Evolutionary conservation across 2,113 vertebrate genomes (phyloP), one percentile per base, ranked within the genome.

Genomic region (Carassius auratus): DNA sequence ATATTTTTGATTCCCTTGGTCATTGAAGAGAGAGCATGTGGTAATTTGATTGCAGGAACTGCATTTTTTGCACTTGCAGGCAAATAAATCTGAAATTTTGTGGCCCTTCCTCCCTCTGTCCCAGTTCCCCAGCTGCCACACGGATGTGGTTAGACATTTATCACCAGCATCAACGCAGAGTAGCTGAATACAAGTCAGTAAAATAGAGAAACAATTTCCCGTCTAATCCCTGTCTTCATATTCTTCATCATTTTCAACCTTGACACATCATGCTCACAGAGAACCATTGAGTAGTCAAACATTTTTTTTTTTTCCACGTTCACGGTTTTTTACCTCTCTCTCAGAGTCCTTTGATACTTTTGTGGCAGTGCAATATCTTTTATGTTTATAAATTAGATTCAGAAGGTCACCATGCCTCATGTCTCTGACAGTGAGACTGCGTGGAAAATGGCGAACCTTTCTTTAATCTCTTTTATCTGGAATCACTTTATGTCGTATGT

Each of bases 381-480:
- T 85, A 84, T 85, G 83, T 74, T 85, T 77, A 80, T 86, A 90
- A 88, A 90, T 88, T 83, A 85, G 79, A 85, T 90, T 88, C 74
- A 61, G 79, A 87, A 87, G 85, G 89, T 85, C 85, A 85, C 80
- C 80, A 55, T 36, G 42, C 50, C 74, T 87, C 68, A 62, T 62
- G 85, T 86, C 13, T 38, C 76, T 76, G 85, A 86, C 86, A 86
- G 36, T 69, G 23, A 73, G 57, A 69, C 76, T 59, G 64, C 23
- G 42, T 79, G 89, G 82, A 79, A 82, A 78, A 66, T n/a, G 26
- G 33, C 7, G 1, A 76, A 77, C 80, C 84, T 71, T 86, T 83
- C 66, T 81, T 87, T 86, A 76, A 42, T 69, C 73, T 89, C 83
- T 69, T 83, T 84, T 36, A 79, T 84, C 61, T 86, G 59, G 30